phyloP scores from a whole-genome alignment of 2,888 invertebrate species.

The Deroplatys truncata region DNA sequence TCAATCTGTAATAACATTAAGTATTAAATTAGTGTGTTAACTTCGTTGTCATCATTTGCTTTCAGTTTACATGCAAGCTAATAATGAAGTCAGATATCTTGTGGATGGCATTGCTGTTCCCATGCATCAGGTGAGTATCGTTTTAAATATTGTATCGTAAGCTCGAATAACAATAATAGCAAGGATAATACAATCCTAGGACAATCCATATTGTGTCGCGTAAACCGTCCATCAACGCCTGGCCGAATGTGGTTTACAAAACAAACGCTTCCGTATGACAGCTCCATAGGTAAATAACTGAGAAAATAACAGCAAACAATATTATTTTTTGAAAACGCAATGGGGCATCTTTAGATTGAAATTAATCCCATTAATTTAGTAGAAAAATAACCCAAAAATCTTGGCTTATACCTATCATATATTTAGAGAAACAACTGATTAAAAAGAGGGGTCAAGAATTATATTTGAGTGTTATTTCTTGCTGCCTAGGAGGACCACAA shows the following conservation, averaged over 20 bases:
- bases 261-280: neutral
- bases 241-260: neutral
- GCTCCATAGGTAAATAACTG: neutral
- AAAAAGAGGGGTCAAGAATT: no score
- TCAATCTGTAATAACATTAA: neutral
- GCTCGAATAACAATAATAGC: neutral
- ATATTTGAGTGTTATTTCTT: no score
- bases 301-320: neutral
- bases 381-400: no score
- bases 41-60: conserved; percentile 32
- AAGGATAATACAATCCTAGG: neutral
- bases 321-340: neutral
- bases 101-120: conserved; percentile 57
- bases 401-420: no score
- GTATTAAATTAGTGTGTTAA: neutral
- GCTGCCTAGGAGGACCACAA: no score
- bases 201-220: neutral
- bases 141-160: neutral
- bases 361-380: no score
- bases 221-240: neutral
- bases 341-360: no score
- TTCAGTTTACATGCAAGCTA: conserved; percentile 67
- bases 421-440: no score
- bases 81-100: conserved; percentile 64
- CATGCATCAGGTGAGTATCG: conserved; percentile 49